phyloP scores from a whole-genome alignment of 2,888 invertebrate genomes.

The Papilio elwesi region DNA sequence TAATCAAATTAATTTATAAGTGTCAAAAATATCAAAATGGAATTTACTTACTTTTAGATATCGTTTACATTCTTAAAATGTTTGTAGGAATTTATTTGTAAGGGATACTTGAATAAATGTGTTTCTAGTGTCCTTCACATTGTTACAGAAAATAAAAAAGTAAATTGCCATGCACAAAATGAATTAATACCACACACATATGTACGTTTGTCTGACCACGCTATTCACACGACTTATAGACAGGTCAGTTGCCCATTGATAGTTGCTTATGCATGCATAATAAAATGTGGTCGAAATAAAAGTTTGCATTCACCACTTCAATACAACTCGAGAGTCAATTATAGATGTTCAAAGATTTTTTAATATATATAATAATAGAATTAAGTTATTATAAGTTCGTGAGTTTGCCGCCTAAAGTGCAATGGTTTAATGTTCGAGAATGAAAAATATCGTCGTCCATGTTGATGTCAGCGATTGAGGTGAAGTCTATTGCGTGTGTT shows the following conservation, averaged over 20 bases:
- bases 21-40: constrained; percentile 63
- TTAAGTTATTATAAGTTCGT: constrained; percentile 52
- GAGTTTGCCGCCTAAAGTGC: constrained; percentile 66
- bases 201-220: neutral
- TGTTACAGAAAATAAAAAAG: constrained; percentile 4
- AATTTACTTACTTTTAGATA: constrained; percentile 77
- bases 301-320: constrained; percentile 53
- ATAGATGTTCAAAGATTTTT: constrained; percentile 71
- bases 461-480: constrained; percentile 48
- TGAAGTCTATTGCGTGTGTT: constrained; percentile 24
- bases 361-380: constrained; percentile 41
- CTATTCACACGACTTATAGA: neutral
- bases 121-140: constrained; percentile 26
- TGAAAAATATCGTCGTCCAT: constrained; percentile 57
- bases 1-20: constrained; percentile 40
- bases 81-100: constrained; percentile 48
- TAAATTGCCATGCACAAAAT: constrained; percentile 21
- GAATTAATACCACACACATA: neutral
- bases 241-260: no score
- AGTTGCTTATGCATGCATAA: neutral
- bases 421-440: constrained; percentile 52
- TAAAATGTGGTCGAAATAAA: constrained; percentile 11
- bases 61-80: constrained; percentile 65
- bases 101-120: constrained; percentile 39
- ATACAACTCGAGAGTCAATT: constrained; percentile 71